A percentile compares a stretch with the other conserved stretches of the same genome.
These are phyloP conservation scores for Cephus sareptanus DNA, from an alignment of 2,888 invertebrate species.

Conservation along the genomic window DNA sequence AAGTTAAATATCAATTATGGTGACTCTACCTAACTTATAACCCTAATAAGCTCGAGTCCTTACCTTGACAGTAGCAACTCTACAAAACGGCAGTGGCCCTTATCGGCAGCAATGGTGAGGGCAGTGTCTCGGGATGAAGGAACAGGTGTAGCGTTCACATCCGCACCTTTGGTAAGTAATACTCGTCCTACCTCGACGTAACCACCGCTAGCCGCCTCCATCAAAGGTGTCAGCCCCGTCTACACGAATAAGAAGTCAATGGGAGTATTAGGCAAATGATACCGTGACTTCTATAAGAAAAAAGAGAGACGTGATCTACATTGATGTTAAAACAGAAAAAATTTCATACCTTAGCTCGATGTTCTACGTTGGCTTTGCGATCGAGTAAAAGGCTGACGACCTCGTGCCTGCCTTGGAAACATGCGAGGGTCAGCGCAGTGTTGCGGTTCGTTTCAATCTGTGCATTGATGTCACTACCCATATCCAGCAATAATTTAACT, in stretches of 20 bases:
- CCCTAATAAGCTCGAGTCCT: conserved; percentile 1
- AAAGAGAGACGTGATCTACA: not conserved
- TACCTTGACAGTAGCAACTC: conserved; percentile 81
- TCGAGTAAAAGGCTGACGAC: conserved; percentile 96
- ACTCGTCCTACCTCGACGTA: conserved; percentile 98
- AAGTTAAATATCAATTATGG: not conserved
- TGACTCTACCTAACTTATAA: not conserved
- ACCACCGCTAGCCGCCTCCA: conserved; percentile 99
- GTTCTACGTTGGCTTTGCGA: conserved; percentile 98
- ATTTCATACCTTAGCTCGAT: conserved; percentile 86
- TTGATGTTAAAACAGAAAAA: not conserved
- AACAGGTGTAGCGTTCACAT: conserved; percentile 98
- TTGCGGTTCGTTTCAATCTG: conserved; percentile 99
- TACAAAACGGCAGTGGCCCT: conserved; percentile 95
- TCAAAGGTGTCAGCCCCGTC: conserved; percentile 97
- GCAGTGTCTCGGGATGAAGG: conserved; percentile 98
- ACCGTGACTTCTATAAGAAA: conserved; percentile 3
- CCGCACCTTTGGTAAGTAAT: conserved; percentile 94
- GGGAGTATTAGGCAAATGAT: not conserved
- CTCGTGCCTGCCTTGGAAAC: conserved; percentile 99
- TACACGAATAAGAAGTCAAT: conserved; percentile 51
- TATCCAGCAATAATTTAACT: conserved; percentile 93
- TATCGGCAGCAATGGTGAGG: conserved; percentile 99
- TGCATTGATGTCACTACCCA: conserved; percentile 99
- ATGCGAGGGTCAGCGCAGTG: conserved; percentile 97